These are phyloP conservation scores for Diprion similis DNA, from an alignment of 1,140 invertebrate genomes.

Conservation along the genomic window DNA sequence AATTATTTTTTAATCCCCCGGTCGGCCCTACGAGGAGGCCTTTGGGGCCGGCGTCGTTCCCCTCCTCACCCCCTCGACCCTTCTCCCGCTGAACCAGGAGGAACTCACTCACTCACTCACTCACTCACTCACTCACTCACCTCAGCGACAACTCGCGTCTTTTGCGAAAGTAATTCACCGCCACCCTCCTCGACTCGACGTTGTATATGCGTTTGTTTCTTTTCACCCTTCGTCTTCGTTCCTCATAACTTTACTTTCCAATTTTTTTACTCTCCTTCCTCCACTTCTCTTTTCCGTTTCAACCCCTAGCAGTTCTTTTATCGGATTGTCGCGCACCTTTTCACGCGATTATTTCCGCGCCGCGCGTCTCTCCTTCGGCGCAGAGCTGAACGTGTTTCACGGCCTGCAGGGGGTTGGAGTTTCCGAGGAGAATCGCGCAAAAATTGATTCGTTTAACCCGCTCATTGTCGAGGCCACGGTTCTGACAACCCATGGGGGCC, in stretches of 20 bases:
- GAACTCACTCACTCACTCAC: not conserved
- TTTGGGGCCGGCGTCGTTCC: not conserved
- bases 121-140: not conserved
- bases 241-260: not conserved
- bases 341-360: not conserved
- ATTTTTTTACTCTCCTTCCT: not conserved
- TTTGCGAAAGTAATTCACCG: no score
- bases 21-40: not conserved
- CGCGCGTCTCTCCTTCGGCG: slow-evolving; percentile 7
- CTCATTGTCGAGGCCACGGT: slow-evolving; percentile 34
- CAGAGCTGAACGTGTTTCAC: not conserved
- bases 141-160: not conserved
- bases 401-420: slow-evolving; percentile 42
- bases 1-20: slow-evolving; percentile 42
- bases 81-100: not conserved
- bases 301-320: not conserved
- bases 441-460: slow-evolving; percentile 52
- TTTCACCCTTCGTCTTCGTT: no score
- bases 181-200: no score
- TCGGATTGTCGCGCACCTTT: not conserved
- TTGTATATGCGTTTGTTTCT: no score
- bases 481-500: slow-evolving; percentile 31
- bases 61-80: not conserved
- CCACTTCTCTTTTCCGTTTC: not conserved
- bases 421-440: slow-evolving; percentile 40